Evolutionary conservation across 2,888 invertebrate genomes (phyloP), one percentile per base, ranked within the genome.

Genomic region (Saturnia pavonia): DNA sequence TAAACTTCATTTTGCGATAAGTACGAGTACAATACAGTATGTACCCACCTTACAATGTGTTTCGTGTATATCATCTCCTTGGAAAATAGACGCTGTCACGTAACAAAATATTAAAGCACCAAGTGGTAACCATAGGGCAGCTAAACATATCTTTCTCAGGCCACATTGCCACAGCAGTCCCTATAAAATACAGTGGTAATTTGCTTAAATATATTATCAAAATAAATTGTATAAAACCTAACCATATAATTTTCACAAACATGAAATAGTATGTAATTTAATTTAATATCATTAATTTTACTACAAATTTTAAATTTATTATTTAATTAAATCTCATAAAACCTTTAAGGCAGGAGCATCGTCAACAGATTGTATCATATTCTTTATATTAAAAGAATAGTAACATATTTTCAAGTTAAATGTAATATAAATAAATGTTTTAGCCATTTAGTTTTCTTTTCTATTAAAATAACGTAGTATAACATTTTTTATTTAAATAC

Each of bases 61-160:
- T 95, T 98, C 98, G 86, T 98, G 98, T 85, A 98, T 97, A 91
- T 98, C 98, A 94, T 98, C 97, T 91, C 96, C 96, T 93, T 98
- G 98, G 93, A 98, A 98, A 88, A 98, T 96, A 88, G 97, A 97
- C 75, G 98, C 98, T 78, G 97, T 97, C 87, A 97, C 94, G 90
- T 98, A 97, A 94, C 98, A 98, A 89, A 97, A 95, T 85, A 98
- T 94, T 85, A 99, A 95, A 83, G 98, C 96, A 86, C 96, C 94
- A 85, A 98, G 95, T 76, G 98, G 98, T 92, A 98, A 95, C 85
- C 96, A 96, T 73, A 98, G 97, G 71, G 98, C 97, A 77, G 97
- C 94, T 79, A 97, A 91, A 88, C 98, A 98, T 82, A 98, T 95
- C 85, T 96, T 95, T 88, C 96, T 96, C 88, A 98, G 96, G 85